Evolutionary conservation across 2,888 invertebrate species (phyloP), one percentile per base, ranked within the genome.

Genomic region (Drosophila percnosoma): DNA sequence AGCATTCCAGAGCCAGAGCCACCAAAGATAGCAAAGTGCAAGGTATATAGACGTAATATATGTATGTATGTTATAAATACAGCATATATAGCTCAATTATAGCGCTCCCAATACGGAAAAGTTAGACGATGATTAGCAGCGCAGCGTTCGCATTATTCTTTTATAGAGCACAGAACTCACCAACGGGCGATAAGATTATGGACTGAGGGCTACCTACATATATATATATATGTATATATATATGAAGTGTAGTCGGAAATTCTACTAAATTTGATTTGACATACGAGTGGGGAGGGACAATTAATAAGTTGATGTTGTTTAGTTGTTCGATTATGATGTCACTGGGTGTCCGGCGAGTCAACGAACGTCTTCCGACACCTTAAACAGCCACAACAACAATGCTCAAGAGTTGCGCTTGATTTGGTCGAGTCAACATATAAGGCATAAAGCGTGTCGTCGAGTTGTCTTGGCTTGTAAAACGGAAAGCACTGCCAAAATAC

Each of bases 291-390:
- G 40, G 45, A 29, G 40, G 38, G 62, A 42, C 68, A 75, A 65
- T 68, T 68, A 68, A 75, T 75, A 53, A 27, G 10, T 53, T 55
- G 18, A 54, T 63, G 60, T 58, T 64, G 38, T 58, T 59, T 42
- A 62, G 48, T 58, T 55, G 57, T 45, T 55, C 78, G 86, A 85
- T 85, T 86, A 85, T 85, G 85, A 85, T 85, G 85, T 85, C 85
- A 85, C 85, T 82, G 49, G 68, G 55, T 67, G 75, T 64, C 51
- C 67, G 66, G 48, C 71, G 62, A 76, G 85, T 85, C 85, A 85
- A 86, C 80, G 85, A 86, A 83, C 85, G 85, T 82, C 88, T 86
- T 82, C 83, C 83, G 80, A 80, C 86, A 85, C 87, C 83, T 80
- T 70, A 85, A 85, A 73, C 68, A 73, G 70, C 53, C 55, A 53